Conservation (phyloP, 1,140 invertebrate genomes). For the Trichonephila clavipes region DNA sequence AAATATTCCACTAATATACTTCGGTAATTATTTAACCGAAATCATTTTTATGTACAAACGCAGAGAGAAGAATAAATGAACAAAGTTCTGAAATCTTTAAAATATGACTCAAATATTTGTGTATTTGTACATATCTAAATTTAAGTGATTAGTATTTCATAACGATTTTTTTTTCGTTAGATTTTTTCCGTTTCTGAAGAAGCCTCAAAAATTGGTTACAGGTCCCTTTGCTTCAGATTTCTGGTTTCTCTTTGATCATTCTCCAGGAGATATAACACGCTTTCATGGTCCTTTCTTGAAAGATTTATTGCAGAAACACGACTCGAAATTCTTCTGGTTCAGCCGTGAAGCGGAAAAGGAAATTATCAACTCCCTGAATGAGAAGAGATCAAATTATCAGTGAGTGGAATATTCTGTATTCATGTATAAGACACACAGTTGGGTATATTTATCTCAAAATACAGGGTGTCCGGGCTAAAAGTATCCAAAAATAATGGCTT, state of each 20-base stretch:
- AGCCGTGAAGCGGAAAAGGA: background rate
- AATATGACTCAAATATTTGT: too few relatives aligned
- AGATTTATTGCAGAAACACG: background rate
- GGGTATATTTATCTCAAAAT: too few relatives aligned
- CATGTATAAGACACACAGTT: too few relatives aligned
- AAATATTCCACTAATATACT: too few relatives aligned
- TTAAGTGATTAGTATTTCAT: too few relatives aligned
- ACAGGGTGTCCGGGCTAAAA: too few relatives aligned
- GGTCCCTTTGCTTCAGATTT: slow-evolving; percentile 11
- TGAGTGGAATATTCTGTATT: background rate
- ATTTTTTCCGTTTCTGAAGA: slow-evolving; percentile 32
- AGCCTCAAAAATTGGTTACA: background rate
- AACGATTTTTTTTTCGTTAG: background rate
- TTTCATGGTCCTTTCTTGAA: background rate
- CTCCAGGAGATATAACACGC: background rate
- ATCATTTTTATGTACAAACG: too few relatives aligned
- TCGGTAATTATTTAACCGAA: too few relatives aligned
- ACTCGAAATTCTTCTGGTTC: background rate
- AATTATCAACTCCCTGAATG: background rate
- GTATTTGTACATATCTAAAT: too few relatives aligned
- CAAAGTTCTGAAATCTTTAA: too few relatives aligned
- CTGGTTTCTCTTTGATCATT: background rate
- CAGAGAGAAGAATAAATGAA: too few relatives aligned
- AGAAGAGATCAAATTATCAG: background rate
- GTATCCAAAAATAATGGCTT: too few relatives aligned